Evolutionary conservation across 1,140 invertebrate genomes (phyloP).

Genomic region (Octopus bimaculoides): DNA sequence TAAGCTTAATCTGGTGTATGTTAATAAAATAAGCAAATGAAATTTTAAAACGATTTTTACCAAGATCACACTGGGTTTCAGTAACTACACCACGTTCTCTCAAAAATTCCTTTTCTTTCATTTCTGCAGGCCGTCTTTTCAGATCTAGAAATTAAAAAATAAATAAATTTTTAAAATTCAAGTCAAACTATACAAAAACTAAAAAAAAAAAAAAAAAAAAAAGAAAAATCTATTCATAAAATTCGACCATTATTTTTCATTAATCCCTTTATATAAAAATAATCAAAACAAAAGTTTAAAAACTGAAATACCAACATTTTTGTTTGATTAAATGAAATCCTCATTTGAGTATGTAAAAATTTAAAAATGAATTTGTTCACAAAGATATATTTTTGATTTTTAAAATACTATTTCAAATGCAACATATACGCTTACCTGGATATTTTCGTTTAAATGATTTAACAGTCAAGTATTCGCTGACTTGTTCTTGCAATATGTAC

Average conservation of each 20-base stretch:
- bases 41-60: conserved; percentile 53
- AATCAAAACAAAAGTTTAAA: neutral
- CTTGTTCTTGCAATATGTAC: conserved; percentile 88
- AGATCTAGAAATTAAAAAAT: conserved; percentile 62
- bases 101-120: conserved; percentile 86
- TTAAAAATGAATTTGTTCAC: neutral
- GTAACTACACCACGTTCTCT: conserved; percentile 80
- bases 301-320: neutral
- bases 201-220: too few species aligned
- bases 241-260: neutral
- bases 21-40: too few species aligned
- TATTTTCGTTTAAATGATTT: conserved; percentile 96
- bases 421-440: conserved; percentile 60
- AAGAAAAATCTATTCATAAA: neutral
- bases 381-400: neutral
- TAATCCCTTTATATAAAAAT: neutral
- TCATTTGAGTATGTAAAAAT: neutral
- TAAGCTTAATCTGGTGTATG: too few species aligned
- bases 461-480: conserved; percentile 86
- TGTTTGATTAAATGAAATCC: neutral
- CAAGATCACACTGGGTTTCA: conserved; percentile 88
- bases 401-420: neutral
- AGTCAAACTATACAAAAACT: neutral
- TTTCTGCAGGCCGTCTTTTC: conserved; percentile 77
- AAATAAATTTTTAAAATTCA: neutral